Base-by-base conservation (phyloP, 2,797 vertebrate genomes). In the Cynopterus sphinx region DNA sequence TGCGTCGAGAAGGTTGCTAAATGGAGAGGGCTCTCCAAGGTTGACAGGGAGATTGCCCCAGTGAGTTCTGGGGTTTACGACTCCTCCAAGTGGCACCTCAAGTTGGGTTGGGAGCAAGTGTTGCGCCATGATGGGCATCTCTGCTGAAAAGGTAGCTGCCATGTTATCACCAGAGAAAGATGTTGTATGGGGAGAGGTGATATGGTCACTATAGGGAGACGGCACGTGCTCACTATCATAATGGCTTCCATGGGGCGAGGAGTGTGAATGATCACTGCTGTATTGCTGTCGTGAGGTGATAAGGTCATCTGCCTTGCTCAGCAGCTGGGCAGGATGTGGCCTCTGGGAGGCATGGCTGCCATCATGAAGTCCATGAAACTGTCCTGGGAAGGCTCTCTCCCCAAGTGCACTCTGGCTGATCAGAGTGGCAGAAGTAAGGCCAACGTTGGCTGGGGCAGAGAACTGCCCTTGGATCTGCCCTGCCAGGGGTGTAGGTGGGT, bases 201-300 rank as follows among this genome's bases (percentile, higher is more conserved):
- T 99, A 98, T 99, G 99, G 98, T 99, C 99, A 74, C 99, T 99
- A 98, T 99, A 99, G 26, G 99, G 99, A 92, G 99, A 99, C 92
- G 99, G 99, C 98, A 99, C 99, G 39, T 99, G 99, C 99, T 99
- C 99, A 33, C 99, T 99, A 98, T 99, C 99, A 97, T 99, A 99
- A 99, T 99, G 99, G 99, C 99, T 99, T 99, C 99, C 99, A 92
- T 99, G 99, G 95, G 99, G 99, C 90, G 99, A 99, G 82, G 99
- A 99, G 90, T 99, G 98, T 95, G 99, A 98, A 97, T 99, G 99
- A 96, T 99, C 99, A 98, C 98, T 99, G 98, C 98, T 98, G 98
- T 99, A 99, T 99, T 99, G 99, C 98, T 99, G 98, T 98, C 98
- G 98, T 98, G 99, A 98, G 98, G 98, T 98, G 98, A 99, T 98